These are phyloP conservation scores for Calonectris borealis DNA, from an alignment of 2,113 vertebrate genomes.

Conservation along the genomic window DNA sequence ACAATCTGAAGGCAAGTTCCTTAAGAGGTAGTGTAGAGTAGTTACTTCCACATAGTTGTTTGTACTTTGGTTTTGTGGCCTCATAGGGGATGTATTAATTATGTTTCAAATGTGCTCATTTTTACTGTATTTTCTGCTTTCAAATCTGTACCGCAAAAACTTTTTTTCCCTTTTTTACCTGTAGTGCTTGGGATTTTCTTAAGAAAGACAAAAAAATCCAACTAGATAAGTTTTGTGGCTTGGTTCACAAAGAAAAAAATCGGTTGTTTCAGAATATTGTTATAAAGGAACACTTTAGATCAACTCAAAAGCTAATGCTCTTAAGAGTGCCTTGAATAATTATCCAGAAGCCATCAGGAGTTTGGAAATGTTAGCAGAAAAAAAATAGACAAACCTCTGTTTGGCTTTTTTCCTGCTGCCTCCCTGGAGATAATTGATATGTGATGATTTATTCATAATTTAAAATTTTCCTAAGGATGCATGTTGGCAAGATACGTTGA, in stretches of 20 bases:
- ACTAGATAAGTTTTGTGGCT: neutral
- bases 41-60: neutral
- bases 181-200: neutral
- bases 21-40: neutral
- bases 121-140: neutral
- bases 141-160: neutral
- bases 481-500: neutral
- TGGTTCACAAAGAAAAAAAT: neutral
- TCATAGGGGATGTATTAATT: neutral
- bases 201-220: neutral
- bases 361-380: neutral
- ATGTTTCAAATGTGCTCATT: neutral
- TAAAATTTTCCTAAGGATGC: neutral
- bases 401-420: neutral
- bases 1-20: neutral
- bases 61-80: neutral
- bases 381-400: neutral
- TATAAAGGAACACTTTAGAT: neutral
- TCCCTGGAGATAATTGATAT: neutral
- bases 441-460: neutral
- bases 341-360: neutral
- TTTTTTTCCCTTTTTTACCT: fast-evolving
- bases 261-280: neutral
- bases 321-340: neutral
- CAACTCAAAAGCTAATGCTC: neutral